These are phyloP conservation scores for Delia radicum DNA, from an alignment of 1,140 invertebrate species.

Conservation along the genomic window DNA sequence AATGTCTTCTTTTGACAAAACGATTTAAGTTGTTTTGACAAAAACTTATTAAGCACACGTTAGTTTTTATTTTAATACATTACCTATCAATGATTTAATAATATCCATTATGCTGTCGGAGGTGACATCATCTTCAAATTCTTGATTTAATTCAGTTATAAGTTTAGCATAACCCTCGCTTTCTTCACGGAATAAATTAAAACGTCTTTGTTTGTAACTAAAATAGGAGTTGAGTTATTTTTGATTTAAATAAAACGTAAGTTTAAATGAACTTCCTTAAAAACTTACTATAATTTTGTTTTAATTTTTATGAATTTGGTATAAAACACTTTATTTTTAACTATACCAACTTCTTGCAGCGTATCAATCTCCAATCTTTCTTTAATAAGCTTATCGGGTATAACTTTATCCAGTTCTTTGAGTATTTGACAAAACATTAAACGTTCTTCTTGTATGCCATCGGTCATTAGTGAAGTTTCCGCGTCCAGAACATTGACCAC, in stretches of 20 bases:
- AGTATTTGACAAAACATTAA: constrained; percentile 76
- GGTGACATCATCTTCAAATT: constrained; percentile 68
- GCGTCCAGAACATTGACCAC: constrained; percentile 77
- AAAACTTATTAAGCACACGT: no score
- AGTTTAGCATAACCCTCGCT: constrained; percentile 99
- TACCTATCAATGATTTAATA: constrained; percentile 92
- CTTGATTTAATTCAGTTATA: constrained; percentile 92
- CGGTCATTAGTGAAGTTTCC: constrained; percentile 63
- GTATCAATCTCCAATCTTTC: constrained; percentile 93
- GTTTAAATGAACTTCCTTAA: background rate
- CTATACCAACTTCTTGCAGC: constrained; percentile 84
- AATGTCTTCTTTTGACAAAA: no score
- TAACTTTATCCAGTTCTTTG: constrained; percentile 75
- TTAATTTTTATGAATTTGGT: constrained; percentile 98
- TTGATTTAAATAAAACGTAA: constrained; percentile 17
- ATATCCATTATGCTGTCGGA: constrained; percentile 73
- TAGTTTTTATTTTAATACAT: no score
- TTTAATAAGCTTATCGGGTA: constrained; percentile 84
- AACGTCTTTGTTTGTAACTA: constrained; percentile 99
- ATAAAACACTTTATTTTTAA: constrained; percentile 90
- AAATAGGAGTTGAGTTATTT: constrained; percentile 50
- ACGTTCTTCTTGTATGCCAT: constrained; percentile 67
- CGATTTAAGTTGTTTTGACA: background rate
- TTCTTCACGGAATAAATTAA: constrained; percentile 97
- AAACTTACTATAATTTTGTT: constrained; percentile 94